Conservation (phyloP, 2,797 vertebrate genomes). For the Bryconaethiops microstoma region DNA sequence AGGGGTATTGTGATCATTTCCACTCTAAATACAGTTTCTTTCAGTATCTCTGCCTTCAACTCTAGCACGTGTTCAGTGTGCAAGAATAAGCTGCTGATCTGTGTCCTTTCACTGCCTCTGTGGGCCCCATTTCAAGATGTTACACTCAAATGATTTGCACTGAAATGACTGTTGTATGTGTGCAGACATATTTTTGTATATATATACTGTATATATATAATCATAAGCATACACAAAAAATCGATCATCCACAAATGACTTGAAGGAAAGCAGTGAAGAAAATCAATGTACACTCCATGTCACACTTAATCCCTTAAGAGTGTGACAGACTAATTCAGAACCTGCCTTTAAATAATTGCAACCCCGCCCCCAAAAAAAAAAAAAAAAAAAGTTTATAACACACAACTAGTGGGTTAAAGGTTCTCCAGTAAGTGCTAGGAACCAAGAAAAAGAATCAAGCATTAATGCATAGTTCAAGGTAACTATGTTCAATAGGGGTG, state of each 20-base stretch:
- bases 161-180: neutral
- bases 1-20: conserved; percentile 2
- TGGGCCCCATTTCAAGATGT: neutral
- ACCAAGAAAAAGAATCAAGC: neutral
- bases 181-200: neutral
- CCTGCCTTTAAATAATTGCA: neutral
- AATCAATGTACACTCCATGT: neutral
- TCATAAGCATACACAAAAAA: neutral
- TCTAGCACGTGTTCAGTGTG: too few species aligned
- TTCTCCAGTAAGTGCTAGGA: neutral
- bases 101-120: neutral
- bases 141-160: neutral
- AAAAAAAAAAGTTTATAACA: neutral
- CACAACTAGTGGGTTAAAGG: neutral
- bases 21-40: neutral
- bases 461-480: neutral
- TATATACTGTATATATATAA: too few species aligned
- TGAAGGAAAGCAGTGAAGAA: neutral
- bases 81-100: neutral
- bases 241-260: neutral
- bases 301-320: neutral
- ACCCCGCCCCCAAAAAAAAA: too few species aligned
- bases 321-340: conserved; percentile 3
- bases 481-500: too few species aligned
- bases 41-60: neutral